Evolutionary conservation across 2,113 vertebrate genomes (phyloP), one percentile per base, ranked within the genome.

Genomic region (Raja brachyura): DNA sequence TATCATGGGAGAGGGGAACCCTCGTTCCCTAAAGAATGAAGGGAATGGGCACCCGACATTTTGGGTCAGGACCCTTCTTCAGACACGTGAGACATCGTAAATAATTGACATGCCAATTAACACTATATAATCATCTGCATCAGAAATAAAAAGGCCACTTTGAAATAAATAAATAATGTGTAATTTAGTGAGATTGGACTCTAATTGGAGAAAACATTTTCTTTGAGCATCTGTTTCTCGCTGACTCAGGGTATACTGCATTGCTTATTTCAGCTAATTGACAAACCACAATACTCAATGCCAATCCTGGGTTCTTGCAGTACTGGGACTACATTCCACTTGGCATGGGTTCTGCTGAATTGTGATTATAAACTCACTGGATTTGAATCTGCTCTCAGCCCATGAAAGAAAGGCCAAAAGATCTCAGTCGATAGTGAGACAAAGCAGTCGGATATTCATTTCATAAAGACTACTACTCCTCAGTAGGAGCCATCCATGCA

Each of bases 191-290:
- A 88, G 63, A 66, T 66, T 88, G n/a, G 83, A 7, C 83, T 63
- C 13, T 88, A 66, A 63, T 18, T 88, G n/a, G 16, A 88, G 83
- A n/a, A 63, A 63, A 14, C 11, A 88, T 88, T 88, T 73, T 88
- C 28, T 88, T 31, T 88, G 83, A 31, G 13, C 13, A 10, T n/a
- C 14, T 63, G 56, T 18, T 88, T 66, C 83, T 63, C 83, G 63
- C n/a, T n/a, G 59, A 88, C 18, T 88, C 59, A 88, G 83, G 14
- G 31, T 31, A 59, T 48, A 28, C 31, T 31, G 31, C 11, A 63
- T 31, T 88, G n/a, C n/a, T 88, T 63, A 66, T 88, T 88, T 88
- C 83, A 88, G 59, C 28, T 31, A 31, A 88, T 88, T 88, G 63
- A 88, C n/a, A 86, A 86, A 86, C 54, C 56, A 86, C 1, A 86